Evolutionary conservation across 2,113 vertebrate genomes (phyloP), one percentile per base, ranked within the genome.

Genomic region (Morone chrysops): DNA sequence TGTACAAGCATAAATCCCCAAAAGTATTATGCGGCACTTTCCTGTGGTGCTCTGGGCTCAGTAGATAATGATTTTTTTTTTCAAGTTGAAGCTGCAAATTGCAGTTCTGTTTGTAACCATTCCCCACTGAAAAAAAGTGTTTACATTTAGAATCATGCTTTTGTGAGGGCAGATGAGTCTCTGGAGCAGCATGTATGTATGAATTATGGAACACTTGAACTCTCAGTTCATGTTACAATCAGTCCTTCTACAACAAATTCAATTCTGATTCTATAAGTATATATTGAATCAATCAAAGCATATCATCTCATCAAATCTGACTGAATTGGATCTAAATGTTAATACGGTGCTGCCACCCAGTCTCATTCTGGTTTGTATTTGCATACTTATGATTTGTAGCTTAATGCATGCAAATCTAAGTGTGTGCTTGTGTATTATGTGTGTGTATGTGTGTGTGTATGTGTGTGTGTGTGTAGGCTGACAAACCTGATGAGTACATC

Each of bases 401-500:
- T 51, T 60, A 53, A 74, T 80, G 5, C 53, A 70, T 87, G 78
- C 51, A 77, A 66, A 88, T 83, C 38, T 10, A 59, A 43, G 31
- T 31, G 31, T 47, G 11, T 12, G 4, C 12, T 10, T 76, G 54
- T 74, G 40, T 69, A 65, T 45, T 77, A 20, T 54, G 70, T 76
- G 75, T 70, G 67, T 78, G 62, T 4, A 6, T 56, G n/a, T 76
- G 61, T 75, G 47, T 70, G 70, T 48, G 45, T 59, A 59, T 62
- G 61, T 76, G 54, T 78, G 25, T 57, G 71, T 78, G 76, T 65
- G 69, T 80, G 63, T 4, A 54, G 65, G 67, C 80, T 84, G 76
- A 82, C 70, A 82, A 85, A 80, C 71, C 22, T 72, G 82, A 89
- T 92, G 91, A 93, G 75, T 67, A 47, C 80, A 88, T 89, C 80